Percentiles rank a stretch among this genome's conserved stretches.
Conservation (phyloP, 2,113 vertebrate species). For the rabbit (Oryctolagus cuniculus) region mOryCun1.1 NC_091435.1:151435501-151436000, state of each 20-base stretch:
- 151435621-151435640: too few relatives aligned
- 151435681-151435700: background rate
- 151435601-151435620: too few relatives aligned
- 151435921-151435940: background rate
- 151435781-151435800: slow-evolving; percentile 30
- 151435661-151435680: background rate
- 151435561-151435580: too few relatives aligned
- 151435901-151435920: background rate
- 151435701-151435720: background rate
- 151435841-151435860: background rate
- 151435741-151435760: background rate
- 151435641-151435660: background rate
- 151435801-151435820: slow-evolving; percentile 40
- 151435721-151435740: slow-evolving; percentile 27
- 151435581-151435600: too few relatives aligned
- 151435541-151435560: too few relatives aligned
- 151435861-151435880: background rate
- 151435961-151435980: background rate
- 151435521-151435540: too few relatives aligned
- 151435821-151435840: slow-evolving; percentile 15
- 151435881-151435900: background rate
- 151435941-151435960: background rate
- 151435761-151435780: background rate
- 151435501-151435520: too few relatives aligned
- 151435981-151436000: background rate